phyloP scores from a whole-genome alignment of 1,140 invertebrate species.

The Cydia splendana region DNA sequence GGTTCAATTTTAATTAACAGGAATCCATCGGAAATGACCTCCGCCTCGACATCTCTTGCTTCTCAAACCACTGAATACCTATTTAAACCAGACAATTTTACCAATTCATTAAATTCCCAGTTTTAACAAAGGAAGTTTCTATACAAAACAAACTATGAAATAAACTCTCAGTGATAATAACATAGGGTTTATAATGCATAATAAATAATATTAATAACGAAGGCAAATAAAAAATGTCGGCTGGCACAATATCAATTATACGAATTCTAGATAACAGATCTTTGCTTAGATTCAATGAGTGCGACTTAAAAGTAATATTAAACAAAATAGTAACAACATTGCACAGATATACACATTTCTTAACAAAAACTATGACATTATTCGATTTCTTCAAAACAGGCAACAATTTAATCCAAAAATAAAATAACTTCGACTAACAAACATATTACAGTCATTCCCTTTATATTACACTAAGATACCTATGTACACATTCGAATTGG shows the following conservation, averaged over 20 bases:
- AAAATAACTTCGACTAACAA: not conserved
- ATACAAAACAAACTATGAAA: not conserved
- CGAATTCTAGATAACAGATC: conserved; percentile 45
- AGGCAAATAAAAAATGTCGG: conserved; percentile 33
- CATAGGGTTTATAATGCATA: not conserved
- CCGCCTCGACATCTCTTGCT: not conserved
- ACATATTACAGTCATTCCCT: not conserved
- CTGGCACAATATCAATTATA: conserved; percentile 45
- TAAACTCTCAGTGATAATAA: not conserved
- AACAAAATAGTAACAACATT: conserved; percentile 39
- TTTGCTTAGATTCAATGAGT: conserved; percentile 48
- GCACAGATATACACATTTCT: conserved; percentile 9
- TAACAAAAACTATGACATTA: not conserved
- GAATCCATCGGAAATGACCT: not conserved
- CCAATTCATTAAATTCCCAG: not conserved
- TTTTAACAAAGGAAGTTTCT: not conserved
- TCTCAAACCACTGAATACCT: not conserved
- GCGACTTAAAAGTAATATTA: conserved; percentile 40
- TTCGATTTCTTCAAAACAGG: not conserved
- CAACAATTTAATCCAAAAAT: not conserved
- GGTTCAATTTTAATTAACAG: not conserved
- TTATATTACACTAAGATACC: not conserved
- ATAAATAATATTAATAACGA: conserved; percentile 19
- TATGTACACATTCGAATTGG: not conserved
- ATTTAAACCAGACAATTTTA: not conserved